Conservation (phyloP, 2,797 vertebrate species). For the Schizopygopsis malacanthus region DNA sequence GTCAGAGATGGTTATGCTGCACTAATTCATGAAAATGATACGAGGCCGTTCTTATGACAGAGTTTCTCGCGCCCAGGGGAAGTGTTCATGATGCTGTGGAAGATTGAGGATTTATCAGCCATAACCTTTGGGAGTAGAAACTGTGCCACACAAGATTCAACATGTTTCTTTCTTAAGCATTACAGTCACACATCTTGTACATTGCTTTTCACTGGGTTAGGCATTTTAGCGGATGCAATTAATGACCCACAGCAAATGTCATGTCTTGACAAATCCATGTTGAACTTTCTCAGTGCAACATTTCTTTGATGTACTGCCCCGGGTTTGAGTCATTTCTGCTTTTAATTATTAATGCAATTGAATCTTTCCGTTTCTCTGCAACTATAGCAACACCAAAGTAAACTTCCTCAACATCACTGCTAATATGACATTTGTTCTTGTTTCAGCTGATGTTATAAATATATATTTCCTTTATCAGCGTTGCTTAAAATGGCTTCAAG, state of each 20-base stretch:
- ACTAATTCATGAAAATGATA: neutral
- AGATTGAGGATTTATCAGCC: neutral
- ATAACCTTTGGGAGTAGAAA: neutral
- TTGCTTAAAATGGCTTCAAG: neutral
- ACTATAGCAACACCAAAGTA: neutral
- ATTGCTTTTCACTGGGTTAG: neutral
- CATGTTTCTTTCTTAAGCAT: neutral
- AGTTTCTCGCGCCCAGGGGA: neutral
- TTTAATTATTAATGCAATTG: neutral
- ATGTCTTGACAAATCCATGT: neutral
- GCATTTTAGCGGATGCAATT: neutral
- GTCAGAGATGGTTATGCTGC: neutral
- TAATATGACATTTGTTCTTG: neutral
- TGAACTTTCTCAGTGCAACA: neutral
- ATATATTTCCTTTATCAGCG: neutral
- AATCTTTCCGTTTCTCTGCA: neutral
- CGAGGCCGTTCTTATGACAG: neutral
- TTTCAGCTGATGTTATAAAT: conserved; percentile 4
- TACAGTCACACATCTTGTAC: neutral
- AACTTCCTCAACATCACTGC: neutral
- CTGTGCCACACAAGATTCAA: neutral
- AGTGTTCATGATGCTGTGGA: neutral
- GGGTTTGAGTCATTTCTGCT: neutral
- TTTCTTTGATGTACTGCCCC: neutral
- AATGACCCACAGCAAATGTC: neutral